Percentiles rank a stretch among this genome's conserved stretches.
Evolutionary conservation across 2,113 vertebrate genomes (phyloP).

Genomic region (Cairina moschata): DNA sequence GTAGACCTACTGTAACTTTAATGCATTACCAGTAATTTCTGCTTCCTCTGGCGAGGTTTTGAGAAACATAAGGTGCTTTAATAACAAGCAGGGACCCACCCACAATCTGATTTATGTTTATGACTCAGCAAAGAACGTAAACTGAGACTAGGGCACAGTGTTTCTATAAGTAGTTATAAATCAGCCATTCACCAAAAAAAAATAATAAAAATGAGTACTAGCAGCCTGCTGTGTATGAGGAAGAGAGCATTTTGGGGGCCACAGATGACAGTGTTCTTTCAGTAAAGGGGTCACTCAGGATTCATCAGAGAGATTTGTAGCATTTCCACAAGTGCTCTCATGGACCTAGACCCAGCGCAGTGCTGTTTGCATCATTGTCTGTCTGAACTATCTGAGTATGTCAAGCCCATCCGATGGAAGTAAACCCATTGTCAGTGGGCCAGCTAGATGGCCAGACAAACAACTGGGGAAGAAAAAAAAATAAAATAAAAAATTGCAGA

Average conservation of each 20-base stretch:
- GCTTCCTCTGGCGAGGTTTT: conserved; percentile 11
- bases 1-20: conserved; percentile 16
- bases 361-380: neutral
- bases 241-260: neutral
- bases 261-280: neutral
- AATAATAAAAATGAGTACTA: neutral
- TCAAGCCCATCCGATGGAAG: neutral
- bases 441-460: neutral
- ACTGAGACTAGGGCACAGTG: conserved; percentile 36
- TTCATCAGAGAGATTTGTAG: neutral
- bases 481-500: neutral
- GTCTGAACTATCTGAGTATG: neutral
- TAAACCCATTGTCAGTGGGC: neutral
- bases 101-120: conserved; percentile 57
- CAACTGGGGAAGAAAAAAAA: neutral
- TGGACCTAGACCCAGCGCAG: accelerated
- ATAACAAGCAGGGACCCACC: conserved; percentile 63
- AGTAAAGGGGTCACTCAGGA: neutral
- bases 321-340: neutral
- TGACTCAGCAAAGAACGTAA: conserved; percentile 62
- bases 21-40: conserved; percentile 46
- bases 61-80: conserved; percentile 64
- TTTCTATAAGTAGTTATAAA: conserved; percentile 59
- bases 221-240: neutral
- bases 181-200: conserved; percentile 1